These are phyloP conservation scores for Abscondita cerata DNA, from an alignment of 2,888 invertebrate species.

Conservation along the genomic window DNA sequence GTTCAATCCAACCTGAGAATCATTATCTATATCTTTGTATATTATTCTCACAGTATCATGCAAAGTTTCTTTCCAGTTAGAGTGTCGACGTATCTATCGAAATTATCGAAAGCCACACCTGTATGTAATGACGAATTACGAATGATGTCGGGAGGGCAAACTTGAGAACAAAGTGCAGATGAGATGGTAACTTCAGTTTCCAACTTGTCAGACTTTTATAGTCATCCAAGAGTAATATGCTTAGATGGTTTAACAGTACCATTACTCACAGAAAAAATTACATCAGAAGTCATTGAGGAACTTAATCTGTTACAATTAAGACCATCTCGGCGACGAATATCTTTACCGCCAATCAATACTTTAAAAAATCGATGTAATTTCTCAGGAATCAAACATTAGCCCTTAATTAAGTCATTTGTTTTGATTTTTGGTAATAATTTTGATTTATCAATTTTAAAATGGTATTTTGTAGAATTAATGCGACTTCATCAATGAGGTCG, in stretches of 20 bases:
- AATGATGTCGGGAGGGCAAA: conserved; percentile 31
- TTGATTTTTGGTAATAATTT: conserved; percentile 12
- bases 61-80: too few species aligned
- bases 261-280: conserved; percentile 41
- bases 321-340: conserved; percentile 23
- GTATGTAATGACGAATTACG: neutral
- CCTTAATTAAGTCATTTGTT: conserved; percentile 15
- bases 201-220: conserved; percentile 40
- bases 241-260: conserved; percentile 42
- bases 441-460: conserved; percentile 23
- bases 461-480: too few species aligned
- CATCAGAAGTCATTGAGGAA: conserved; percentile 27
- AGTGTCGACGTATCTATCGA: neutral
- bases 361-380: conserved; percentile 25
- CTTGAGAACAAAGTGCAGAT: conserved; percentile 9
- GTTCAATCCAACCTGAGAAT: neutral
- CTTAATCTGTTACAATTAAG: conserved; percentile 18
- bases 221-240: conserved; percentile 41
- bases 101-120: neutral
- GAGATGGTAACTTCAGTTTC: conserved; percentile 31
- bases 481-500: conserved; percentile 17
- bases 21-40: neutral
- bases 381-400: conserved; percentile 22
- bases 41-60: too few species aligned
- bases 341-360: conserved; percentile 20